phyloP scores from a whole-genome alignment of 2,113 vertebrate species.

The Limnothrissa miodon region DNA sequence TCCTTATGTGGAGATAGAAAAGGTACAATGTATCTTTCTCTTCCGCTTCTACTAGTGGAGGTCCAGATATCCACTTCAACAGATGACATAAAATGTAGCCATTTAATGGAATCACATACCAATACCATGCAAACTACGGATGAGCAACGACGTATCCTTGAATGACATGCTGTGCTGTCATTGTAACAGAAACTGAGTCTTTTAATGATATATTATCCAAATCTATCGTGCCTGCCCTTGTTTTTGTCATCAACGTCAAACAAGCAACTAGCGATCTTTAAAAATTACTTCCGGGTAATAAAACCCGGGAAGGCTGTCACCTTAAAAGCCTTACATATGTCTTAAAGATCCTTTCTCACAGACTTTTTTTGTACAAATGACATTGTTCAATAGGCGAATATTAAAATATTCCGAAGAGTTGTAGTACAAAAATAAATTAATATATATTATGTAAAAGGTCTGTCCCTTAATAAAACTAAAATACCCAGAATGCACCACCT shows the following conservation, averaged over 20 bases:
- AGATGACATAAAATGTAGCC: constrained; percentile 11
- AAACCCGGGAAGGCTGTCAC: background rate
- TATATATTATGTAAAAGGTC: background rate
- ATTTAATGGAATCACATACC: background rate
- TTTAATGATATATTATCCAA: background rate
- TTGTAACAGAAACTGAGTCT: background rate
- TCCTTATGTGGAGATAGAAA: constrained; percentile 18
- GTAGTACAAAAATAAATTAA: background rate
- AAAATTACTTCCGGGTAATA: background rate
- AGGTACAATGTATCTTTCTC: constrained; percentile 8
- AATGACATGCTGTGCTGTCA: background rate
- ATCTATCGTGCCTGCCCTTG: background rate
- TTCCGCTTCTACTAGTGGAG: constrained; percentile 16
- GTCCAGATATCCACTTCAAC: constrained; percentile 15
- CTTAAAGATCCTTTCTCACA: background rate
- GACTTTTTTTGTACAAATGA: background rate
- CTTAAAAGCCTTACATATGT: background rate
- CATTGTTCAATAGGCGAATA: background rate
- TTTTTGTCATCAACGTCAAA: constrained; percentile 17
- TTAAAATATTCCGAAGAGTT: background rate
- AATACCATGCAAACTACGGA: background rate
- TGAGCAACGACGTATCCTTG: background rate
- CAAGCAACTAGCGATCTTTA: background rate
- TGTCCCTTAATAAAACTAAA: background rate
- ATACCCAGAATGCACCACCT: background rate